phyloP scores from a whole-genome alignment of 2,113 vertebrate species.

The Ictalurus punctatus region DNA sequence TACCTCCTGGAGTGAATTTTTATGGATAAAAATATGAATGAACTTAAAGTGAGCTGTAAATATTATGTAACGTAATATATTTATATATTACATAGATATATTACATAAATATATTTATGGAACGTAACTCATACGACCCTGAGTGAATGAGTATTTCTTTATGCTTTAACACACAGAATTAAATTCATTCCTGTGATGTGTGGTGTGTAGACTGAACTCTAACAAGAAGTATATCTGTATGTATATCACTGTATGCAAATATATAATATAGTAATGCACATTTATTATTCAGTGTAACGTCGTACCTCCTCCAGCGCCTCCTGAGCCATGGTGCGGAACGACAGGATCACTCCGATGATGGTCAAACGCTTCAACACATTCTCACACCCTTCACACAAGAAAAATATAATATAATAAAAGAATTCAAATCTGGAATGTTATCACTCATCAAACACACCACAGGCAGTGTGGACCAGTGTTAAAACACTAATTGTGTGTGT shows the following conservation, averaged over 20 bases:
- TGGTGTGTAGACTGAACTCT: background rate
- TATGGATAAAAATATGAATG: background rate
- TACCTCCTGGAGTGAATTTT: background rate
- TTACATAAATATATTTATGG: no score
- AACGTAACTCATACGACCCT: background rate
- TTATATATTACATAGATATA: no score
- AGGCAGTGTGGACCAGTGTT: no score
- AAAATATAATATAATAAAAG: background rate
- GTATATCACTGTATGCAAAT: background rate
- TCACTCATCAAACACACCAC: no score
- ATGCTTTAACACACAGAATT: background rate
- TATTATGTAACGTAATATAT: background rate
- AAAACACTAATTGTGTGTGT: background rate
- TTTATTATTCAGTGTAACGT: background rate
- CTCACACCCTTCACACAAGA: slow-evolving; percentile 75
- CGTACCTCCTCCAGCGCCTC: slow-evolving; percentile 82
- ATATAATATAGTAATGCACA: background rate
- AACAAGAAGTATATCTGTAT: background rate
- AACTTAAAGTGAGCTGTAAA: background rate
- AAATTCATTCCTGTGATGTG: background rate
- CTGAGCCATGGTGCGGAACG: slow-evolving; percentile 84
- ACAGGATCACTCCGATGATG: slow-evolving; percentile 92
- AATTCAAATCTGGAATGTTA: no score
- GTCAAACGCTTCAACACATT: slow-evolving; percentile 91
- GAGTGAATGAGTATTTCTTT: background rate